Evolutionary conservation across 2,888 invertebrate genomes (phyloP).

Genomic region (Hyppa rectilinea): DNA sequence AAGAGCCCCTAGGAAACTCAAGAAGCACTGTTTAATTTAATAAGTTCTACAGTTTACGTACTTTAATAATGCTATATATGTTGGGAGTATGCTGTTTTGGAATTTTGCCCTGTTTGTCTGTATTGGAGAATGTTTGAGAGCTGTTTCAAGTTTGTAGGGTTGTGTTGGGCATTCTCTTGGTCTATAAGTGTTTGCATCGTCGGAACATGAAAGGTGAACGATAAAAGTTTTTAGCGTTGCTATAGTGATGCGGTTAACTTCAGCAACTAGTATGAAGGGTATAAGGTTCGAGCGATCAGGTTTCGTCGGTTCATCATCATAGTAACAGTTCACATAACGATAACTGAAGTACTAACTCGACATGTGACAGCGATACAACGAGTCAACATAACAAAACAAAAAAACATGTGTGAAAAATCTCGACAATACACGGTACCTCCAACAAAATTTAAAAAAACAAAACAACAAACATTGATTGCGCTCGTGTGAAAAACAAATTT

Average conservation of each 20-base stretch:
- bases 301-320: background rate
- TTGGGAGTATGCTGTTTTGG: slow-evolving; percentile 31
- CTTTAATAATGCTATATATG: slow-evolving; percentile 53
- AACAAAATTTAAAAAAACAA: slow-evolving; percentile 35
- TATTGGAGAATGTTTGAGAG: slow-evolving; percentile 16
- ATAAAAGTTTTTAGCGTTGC: slow-evolving; percentile 25
- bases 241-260: background rate
- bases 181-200: slow-evolving; percentile 6
- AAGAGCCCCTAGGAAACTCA: slow-evolving; percentile 74
- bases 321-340: background rate
- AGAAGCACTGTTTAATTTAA: slow-evolving; percentile 76
- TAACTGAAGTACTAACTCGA: background rate
- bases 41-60: slow-evolving; percentile 68
- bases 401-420: background rate
- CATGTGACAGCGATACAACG: background rate
- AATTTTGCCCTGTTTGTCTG: slow-evolving; percentile 33
- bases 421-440: slow-evolving; percentile 6
- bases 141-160: slow-evolving; percentile 21
- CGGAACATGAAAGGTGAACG: background rate
- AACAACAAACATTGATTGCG: slow-evolving; percentile 44
- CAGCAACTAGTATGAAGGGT: background rate
- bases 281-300: background rate
- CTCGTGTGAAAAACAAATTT: slow-evolving; percentile 51
- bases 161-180: background rate
- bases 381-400: no score